Base-by-base conservation (phyloP, 1,140 invertebrate genomes). In the Eurosta solidaginis region DNA sequence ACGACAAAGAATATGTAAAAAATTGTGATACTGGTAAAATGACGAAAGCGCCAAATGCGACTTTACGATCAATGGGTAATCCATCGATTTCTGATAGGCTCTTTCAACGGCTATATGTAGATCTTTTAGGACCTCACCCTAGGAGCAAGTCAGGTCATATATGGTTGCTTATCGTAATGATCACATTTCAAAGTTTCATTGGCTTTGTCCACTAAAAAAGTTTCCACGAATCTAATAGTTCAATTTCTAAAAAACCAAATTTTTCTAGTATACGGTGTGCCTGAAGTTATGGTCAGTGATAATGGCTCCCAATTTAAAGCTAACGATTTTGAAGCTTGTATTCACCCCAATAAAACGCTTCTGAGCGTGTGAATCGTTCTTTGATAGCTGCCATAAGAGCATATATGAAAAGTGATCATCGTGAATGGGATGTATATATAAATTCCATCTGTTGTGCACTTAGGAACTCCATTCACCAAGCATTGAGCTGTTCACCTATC, bases 251-350 rank as follows among this genome's bases (percentile, higher is more conserved):
- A n/a, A n/a, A n/a, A n/a, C n/a, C n/a, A n/a, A n/a, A n/a, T n/a
- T n/a, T n/a, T n/a, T n/a, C n/a, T n/a, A n/a, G n/a, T n/a, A n/a
- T n/a, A n/a, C n/a, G n/a, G n/a, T n/a, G 42, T 76, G 4, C 80
- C 80, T 22, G 73, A 79, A 50, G 29, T 44, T 17, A 63, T 76
- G 14, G 36, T 79, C 6, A 76, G 47, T 12, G 78, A 81, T 27
- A 81, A 79, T 20, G 78, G 76, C 29, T 42, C 42, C 7, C 78
- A 79, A 75, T 80, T 79, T 50, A 77, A 63, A n/a, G 25, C 79
- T 5, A 45, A 76, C 12, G 12, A 50, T 1, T 42, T 75, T 40
- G 40, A 49, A 22, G 75, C 52, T n/a, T 74, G 6, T 78, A 77
- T 25, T 52, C 36, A 14, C 44, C 54, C 29, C 49, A 74, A 74